Evolutionary conservation across 2,888 invertebrate species (phyloP).

Genomic region (Pollenia angustigena): DNA sequence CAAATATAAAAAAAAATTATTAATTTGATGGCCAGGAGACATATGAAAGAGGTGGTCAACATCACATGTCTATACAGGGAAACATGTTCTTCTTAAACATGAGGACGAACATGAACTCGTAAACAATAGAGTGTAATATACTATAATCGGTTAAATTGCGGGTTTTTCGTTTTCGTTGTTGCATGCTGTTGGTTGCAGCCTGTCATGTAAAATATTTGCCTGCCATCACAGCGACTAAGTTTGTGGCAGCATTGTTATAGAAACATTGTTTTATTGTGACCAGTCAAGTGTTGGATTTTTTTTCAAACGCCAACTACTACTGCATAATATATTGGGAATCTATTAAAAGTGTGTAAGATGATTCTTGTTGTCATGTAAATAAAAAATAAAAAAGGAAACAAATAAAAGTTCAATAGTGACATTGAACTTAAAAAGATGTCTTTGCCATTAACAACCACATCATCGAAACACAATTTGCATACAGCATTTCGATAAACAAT

Average conservation of each 20-base stretch:
- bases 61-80: slow-evolving; percentile 36
- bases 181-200: slow-evolving; percentile 37
- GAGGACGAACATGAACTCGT: slow-evolving; percentile 56
- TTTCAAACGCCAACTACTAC: background rate
- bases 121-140: slow-evolving; percentile 66
- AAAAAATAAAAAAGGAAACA: background rate
- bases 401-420: slow-evolving; percentile 59
- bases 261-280: slow-evolving; percentile 50
- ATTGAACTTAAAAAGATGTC: slow-evolving; percentile 49
- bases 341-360: background rate
- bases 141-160: slow-evolving; percentile 71
- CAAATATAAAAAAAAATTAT: slow-evolving; percentile 1
- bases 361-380: slow-evolving; percentile 2
- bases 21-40: slow-evolving; percentile 31
- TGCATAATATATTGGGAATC: background rate
- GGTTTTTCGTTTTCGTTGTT: slow-evolving; percentile 43
- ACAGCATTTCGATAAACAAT: background rate
- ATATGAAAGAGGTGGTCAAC: slow-evolving; percentile 38
- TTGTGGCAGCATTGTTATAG: slow-evolving; percentile 16
- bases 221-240: background rate
- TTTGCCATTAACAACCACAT: slow-evolving; percentile 9
- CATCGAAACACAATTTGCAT: background rate
- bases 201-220: slow-evolving; percentile 1
- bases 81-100: slow-evolving; percentile 45
- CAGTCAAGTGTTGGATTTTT: slow-evolving; percentile 54